Conservation (phyloP, 2,797 vertebrate species). For the Antrozous pallidus region DNA sequence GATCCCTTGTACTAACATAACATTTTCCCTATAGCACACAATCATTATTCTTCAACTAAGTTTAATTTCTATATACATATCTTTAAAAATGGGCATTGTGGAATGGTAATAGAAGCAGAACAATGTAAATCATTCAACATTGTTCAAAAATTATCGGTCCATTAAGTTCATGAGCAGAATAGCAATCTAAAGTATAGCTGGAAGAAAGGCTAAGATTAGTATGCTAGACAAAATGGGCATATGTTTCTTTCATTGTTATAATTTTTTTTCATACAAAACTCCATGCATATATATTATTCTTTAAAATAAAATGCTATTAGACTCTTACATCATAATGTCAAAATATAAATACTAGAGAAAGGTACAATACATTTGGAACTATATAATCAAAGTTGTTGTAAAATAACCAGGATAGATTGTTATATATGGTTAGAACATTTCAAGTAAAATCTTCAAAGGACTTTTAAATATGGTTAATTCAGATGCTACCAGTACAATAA, state of each 20-base stretch:
- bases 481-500: background rate
- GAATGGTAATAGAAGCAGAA: background rate
- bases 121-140: background rate
- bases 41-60: background rate
- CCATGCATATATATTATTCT: conserved; percentile 24
- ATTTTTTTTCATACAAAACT: conserved; percentile 33
- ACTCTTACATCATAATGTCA: background rate
- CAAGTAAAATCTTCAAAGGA: conserved; percentile 28
- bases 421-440: background rate
- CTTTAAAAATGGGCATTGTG: background rate
- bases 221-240: background rate
- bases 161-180: background rate
- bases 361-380: background rate
- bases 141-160: background rate
- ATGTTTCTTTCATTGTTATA: background rate
- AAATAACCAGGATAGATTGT: background rate
- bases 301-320: conserved; percentile 36
- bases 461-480: conserved; percentile 35
- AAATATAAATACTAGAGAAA: conserved; percentile 49
- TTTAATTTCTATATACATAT: conserved; percentile 20
- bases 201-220: conserved; percentile 8
- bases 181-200: background rate
- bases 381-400: background rate
- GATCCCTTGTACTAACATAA: background rate
- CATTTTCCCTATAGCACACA: background rate